These are phyloP conservation scores for Luffia ferchaultella DNA, from an alignment of 2,888 invertebrate species.

Conservation along the genomic window DNA sequence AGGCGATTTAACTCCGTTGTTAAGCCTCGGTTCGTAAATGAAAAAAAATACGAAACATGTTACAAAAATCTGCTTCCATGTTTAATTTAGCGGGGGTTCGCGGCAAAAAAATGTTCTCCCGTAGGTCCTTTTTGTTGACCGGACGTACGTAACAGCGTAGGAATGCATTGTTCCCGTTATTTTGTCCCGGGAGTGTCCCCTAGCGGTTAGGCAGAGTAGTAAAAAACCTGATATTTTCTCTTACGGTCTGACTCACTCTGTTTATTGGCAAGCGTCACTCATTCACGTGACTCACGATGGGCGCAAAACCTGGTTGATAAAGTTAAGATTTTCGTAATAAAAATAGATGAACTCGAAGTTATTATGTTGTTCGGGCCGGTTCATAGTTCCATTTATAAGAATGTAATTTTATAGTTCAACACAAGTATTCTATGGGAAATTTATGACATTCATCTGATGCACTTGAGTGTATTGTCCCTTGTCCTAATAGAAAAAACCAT, in stretches of 20 bases:
- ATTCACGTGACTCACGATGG: slow-evolving; percentile 9
- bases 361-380: no score
- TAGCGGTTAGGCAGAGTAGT: slow-evolving; percentile 20
- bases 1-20: not conserved
- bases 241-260: slow-evolving; percentile 20
- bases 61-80: slow-evolving; percentile 5
- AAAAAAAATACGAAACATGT: not conserved
- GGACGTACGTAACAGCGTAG: slow-evolving; percentile 45
- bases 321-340: no score
- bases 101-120: slow-evolving; percentile 45
- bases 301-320: no score
- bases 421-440: no score
- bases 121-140: slow-evolving; percentile 50
- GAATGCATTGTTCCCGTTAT: slow-evolving; percentile 58
- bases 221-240: slow-evolving; percentile 37
- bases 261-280: slow-evolving; percentile 31
- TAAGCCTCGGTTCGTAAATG: not conserved
- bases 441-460: no score
- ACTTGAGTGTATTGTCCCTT: no score
- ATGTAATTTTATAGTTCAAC: no score
- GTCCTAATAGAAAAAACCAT: no score
- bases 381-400: no score
- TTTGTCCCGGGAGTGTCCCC: slow-evolving; percentile 25
- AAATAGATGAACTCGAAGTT: no score
- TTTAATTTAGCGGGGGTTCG: slow-evolving; percentile 59